Evolutionary conservation across 1,140 invertebrate genomes (phyloP).

Genomic region (Dreissena polymorpha): DNA sequence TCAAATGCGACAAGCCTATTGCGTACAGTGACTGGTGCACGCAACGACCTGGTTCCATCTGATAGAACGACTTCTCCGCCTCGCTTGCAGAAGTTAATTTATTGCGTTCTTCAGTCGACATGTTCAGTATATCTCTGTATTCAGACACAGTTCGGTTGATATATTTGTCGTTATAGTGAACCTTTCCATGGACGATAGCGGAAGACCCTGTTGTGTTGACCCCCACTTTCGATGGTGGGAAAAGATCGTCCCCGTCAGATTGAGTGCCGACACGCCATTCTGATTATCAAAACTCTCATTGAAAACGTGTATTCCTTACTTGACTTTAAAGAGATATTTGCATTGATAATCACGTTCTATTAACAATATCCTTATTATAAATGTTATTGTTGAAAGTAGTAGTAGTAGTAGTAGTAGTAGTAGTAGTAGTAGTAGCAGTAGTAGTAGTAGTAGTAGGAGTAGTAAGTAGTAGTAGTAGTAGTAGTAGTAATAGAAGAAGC

Average conservation of each 20-base stretch:
- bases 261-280: conserved; percentile 29
- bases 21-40: conserved; percentile 23
- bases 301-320: background rate
- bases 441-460: background rate
- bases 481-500: background rate
- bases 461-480: background rate
- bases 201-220: background rate
- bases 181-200: conserved; percentile 33
- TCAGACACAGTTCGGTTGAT: conserved; percentile 31
- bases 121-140: conserved; percentile 9
- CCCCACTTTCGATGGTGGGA: conserved; percentile 15
- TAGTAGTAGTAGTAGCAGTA: background rate
- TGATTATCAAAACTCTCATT: background rate
- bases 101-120: background rate
- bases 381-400: no score
- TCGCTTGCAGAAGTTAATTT: conserved; percentile 7
- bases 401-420: background rate
- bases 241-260: background rate
- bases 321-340: background rate
- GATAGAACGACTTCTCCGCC: conserved; percentile 25
- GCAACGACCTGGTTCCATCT: conserved; percentile 43
- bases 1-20: conserved; percentile 20
- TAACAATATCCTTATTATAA: background rate
- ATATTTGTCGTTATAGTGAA: conserved; percentile 16
- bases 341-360: background rate